These are phyloP conservation scores for Euphonia xanthogaster DNA, from an alignment of 2,797 vertebrate genomes.

Conservation along the genomic window DNA sequence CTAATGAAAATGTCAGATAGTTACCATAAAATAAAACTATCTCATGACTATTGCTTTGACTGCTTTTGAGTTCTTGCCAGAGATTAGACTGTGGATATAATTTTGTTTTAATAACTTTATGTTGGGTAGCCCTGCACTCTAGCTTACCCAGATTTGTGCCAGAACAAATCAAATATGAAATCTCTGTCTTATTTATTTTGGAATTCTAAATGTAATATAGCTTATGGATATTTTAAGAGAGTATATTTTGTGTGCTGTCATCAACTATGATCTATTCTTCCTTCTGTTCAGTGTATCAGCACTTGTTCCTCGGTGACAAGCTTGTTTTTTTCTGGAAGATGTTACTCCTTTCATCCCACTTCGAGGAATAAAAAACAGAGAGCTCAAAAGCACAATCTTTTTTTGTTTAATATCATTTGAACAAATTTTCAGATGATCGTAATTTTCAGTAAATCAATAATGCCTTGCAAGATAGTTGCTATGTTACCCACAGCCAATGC, in stretches of 20 bases:
- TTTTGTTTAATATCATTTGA: neutral
- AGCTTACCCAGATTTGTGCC: neutral
- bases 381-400: neutral
- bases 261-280: neutral
- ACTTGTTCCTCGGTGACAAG: neutral
- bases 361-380: neutral
- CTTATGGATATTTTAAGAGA: slow-evolving; percentile 27
- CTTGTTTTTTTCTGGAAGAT: neutral
- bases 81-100: slow-evolving; percentile 3
- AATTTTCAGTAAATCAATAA: neutral
- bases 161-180: slow-evolving; percentile 22
- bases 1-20: slow-evolving; percentile 28
- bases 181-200: neutral
- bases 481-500: neutral
- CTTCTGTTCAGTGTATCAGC: neutral
- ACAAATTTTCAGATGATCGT: neutral
- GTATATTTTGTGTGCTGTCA: neutral
- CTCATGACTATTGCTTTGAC: neutral
- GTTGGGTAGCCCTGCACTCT: neutral
- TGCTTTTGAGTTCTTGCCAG: slow-evolving; percentile 23
- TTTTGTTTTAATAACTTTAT: slow-evolving; percentile 16
- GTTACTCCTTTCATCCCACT: neutral
- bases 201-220: slow-evolving; percentile 12
- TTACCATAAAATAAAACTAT: neutral
- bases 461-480: neutral